Base-by-base conservation (phyloP, 30 jellyfish, hydroid and myxozoan genomes). In the Pseudorhiza aurosa region DNA sequence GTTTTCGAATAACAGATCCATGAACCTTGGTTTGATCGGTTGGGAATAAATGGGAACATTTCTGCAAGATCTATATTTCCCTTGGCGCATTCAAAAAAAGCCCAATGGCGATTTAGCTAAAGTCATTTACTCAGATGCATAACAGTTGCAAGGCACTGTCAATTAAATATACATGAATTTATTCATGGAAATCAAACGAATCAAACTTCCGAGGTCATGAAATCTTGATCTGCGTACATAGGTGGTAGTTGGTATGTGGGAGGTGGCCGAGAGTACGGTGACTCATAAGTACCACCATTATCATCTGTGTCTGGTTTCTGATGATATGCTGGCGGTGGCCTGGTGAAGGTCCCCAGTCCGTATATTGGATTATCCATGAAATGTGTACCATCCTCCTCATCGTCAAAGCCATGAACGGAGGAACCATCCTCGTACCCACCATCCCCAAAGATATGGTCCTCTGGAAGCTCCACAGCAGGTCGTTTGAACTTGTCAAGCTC, bases 131-230 rank as follows among this genome's bases (percentile, higher is more conserved):
- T n/a, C n/a, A n/a, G n/a, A n/a, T n/a, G n/a, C n/a, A n/a, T n/a
- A n/a, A n/a, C n/a, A n/a, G n/a, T n/a, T n/a, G n/a, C n/a, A n/a
- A n/a, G n/a, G n/a, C n/a, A n/a, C n/a, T n/a, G n/a, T n/a, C n/a
- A n/a, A n/a, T n/a, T n/a, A n/a, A n/a, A n/a, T n/a, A n/a, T n/a
- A n/a, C n/a, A n/a, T n/a, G n/a, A n/a, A n/a, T n/a, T n/a, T n/a
- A n/a, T n/a, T n/a, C n/a, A n/a, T n/a, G n/a, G n/a, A n/a, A n/a
- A n/a, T n/a, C n/a, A n/a, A n/a, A n/a, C n/a, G n/a, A n/a, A n/a
- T 58, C 33, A 82, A n/a, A 82, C 94, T 35, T 82, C 87, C 15
- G 94, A 68, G 9, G 87, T 69, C 87, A 68, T 82, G n/a, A 56
- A 32, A 15, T 68, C 87, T 0, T 84, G 75, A 24, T 40, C 59